These are phyloP conservation scores for Passerina amoena DNA, from an alignment of 2,113 vertebrate genomes.

Conservation along the genomic window DNA sequence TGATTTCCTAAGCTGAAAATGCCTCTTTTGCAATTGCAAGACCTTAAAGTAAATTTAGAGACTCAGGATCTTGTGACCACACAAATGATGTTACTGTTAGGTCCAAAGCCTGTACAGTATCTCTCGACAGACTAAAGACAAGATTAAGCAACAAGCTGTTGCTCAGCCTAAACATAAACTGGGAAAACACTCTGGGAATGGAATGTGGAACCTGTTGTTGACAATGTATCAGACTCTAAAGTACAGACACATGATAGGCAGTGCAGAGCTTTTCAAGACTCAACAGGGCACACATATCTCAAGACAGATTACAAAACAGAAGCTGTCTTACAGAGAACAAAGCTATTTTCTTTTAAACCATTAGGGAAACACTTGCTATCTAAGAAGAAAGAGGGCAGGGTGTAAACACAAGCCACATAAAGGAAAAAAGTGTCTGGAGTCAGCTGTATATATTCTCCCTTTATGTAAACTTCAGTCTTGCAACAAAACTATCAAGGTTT, in stretches of 20 bases:
- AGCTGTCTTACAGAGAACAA: not conserved
- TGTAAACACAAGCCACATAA: not conserved
- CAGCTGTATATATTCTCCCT: not conserved
- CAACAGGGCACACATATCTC: not conserved
- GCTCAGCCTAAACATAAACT: not conserved
- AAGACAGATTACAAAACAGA: not conserved
- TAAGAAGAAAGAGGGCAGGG: not conserved
- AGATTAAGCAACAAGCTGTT: not conserved
- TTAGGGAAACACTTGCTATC: not conserved
- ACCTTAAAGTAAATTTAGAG: not conserved
- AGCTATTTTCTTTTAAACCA: not conserved
- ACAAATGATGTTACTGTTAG: not conserved
- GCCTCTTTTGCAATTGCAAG: not conserved
- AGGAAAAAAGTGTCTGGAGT: accelerated
- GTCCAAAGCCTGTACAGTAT: not conserved
- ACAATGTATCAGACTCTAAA: not conserved
- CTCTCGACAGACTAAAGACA: not conserved
- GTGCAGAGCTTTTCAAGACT: not conserved
- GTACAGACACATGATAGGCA: not conserved
- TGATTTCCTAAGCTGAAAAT: not conserved
- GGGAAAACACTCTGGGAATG: not conserved
- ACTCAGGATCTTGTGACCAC: not conserved
- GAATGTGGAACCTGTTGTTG: not conserved
- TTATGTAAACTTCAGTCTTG: not conserved
- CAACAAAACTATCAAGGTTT: not conserved